phyloP scores from a whole-genome alignment of 2,113 vertebrate genomes.

The Seriola rivoliana region DNA sequence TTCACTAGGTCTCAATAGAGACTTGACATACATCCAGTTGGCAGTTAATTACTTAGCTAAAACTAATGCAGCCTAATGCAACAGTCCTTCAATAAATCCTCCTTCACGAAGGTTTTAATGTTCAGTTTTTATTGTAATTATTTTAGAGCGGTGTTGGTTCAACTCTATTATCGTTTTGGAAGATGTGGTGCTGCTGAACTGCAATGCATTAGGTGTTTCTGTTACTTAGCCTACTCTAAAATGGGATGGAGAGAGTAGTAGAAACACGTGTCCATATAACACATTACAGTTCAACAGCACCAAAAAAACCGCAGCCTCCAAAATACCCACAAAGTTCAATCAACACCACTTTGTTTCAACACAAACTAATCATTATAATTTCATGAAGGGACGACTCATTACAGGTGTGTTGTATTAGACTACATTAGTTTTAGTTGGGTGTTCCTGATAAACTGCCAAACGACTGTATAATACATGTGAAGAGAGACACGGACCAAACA shows the following conservation, averaged over 20 bases:
- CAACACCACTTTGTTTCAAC: no score
- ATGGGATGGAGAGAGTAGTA: neutral
- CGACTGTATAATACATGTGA: neutral
- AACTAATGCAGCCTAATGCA: neutral
- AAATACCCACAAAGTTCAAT: no score
- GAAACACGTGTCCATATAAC: neutral
- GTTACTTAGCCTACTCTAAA: neutral
- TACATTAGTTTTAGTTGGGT: neutral
- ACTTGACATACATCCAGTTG: slow-evolving; percentile 4
- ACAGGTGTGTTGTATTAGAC: no score
- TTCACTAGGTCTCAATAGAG: slow-evolving; percentile 32
- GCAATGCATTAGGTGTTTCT: neutral
- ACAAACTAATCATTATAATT: no score
- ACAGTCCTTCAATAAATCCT: neutral
- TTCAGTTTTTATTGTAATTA: neutral
- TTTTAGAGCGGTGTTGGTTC: neutral
- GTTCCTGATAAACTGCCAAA: neutral
- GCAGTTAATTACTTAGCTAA: neutral
- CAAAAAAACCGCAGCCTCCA: neutral
- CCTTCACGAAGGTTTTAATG: neutral
- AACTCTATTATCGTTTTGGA: neutral
- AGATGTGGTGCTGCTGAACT: neutral
- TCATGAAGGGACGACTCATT: no score
- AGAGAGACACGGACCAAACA: neutral
- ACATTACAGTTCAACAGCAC: neutral